Percentiles rank a stretch among this genome's conserved stretches.
Evolutionary conservation across 1,140 invertebrate genomes (phyloP).

Genomic region (Zophobas atratus): DNA sequence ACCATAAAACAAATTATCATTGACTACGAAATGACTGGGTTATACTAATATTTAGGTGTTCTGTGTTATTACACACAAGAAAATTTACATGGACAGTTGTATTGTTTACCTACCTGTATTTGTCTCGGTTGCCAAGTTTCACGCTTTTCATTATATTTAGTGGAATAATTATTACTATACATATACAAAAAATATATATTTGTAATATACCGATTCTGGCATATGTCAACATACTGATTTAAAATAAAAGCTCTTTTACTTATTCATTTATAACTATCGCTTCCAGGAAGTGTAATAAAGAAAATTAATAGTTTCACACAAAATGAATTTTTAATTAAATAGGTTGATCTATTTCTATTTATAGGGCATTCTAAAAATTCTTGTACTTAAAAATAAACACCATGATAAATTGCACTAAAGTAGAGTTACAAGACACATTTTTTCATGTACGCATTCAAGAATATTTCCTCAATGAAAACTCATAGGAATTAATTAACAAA

Average conservation of each 20-base stretch:
- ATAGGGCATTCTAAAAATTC: neutral
- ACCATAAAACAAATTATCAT: slow-evolving; percentile 58
- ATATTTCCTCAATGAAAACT: neutral
- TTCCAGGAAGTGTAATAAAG: slow-evolving; percentile 12
- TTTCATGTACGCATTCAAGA: too few species aligned
- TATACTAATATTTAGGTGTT: slow-evolving; percentile 45
- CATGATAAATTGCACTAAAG: slow-evolving; percentile 11
- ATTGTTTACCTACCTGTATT: too few species aligned
- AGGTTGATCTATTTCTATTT: slow-evolving; percentile 8
- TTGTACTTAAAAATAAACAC: slow-evolving; percentile 19
- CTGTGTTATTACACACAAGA: slow-evolving; percentile 41
- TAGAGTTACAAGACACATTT: neutral
- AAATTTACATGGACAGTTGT: slow-evolving; percentile 6
- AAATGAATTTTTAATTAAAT: slow-evolving; percentile 37
- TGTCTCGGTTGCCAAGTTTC: too few species aligned
- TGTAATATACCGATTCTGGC: too few species aligned
- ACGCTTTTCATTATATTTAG: too few species aligned
- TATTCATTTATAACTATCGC: neutral
- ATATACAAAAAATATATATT: too few species aligned
- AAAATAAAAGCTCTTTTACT: too few species aligned
- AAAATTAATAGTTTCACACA: slow-evolving; percentile 7
- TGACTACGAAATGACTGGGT: slow-evolving; percentile 48
- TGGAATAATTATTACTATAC: too few species aligned
- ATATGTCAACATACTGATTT: too few species aligned
- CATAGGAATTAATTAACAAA: neutral